Percentiles rank a stretch among this genome's conserved stretches.
These are phyloP conservation scores for Delichon dasypus DNA, from an alignment of 2,797 vertebrate genomes.

Conservation along the genomic window DNA sequence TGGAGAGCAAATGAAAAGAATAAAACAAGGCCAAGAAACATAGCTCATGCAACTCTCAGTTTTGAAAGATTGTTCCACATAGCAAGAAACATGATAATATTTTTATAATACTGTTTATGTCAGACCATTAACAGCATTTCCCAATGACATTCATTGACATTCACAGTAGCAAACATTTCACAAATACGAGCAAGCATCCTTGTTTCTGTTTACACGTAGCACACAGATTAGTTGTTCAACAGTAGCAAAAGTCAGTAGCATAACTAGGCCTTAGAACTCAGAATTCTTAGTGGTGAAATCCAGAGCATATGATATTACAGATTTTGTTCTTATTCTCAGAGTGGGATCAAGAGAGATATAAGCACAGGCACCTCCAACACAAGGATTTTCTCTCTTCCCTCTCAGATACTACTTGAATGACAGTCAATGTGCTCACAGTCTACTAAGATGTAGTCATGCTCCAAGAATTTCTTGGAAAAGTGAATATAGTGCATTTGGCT, in stretches of 20 bases:
- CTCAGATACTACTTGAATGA: background rate
- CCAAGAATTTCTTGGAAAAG: background rate
- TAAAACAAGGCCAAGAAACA: background rate
- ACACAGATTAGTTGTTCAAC: background rate
- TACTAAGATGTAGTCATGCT: background rate
- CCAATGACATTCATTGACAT: background rate
- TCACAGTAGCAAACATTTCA: background rate
- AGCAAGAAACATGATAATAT: background rate
- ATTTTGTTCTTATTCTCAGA: background rate
- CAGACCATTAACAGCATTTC: background rate
- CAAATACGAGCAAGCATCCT: background rate
- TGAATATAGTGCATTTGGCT: background rate
- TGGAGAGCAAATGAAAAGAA: background rate
- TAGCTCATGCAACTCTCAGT: background rate
- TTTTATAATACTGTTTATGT: background rate
- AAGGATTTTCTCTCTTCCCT: background rate
- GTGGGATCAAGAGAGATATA: background rate
- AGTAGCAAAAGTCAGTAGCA: background rate
- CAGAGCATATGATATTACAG: background rate
- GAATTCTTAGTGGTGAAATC: background rate
- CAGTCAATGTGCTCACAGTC: background rate
- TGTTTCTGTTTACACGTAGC: background rate
- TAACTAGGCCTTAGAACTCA: background rate
- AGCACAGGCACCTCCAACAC: background rate
- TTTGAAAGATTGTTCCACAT: background rate